These are phyloP conservation scores for Ormyrus thymus DNA, from an alignment of 2,888 invertebrate species.

Conservation along the genomic window DNA sequence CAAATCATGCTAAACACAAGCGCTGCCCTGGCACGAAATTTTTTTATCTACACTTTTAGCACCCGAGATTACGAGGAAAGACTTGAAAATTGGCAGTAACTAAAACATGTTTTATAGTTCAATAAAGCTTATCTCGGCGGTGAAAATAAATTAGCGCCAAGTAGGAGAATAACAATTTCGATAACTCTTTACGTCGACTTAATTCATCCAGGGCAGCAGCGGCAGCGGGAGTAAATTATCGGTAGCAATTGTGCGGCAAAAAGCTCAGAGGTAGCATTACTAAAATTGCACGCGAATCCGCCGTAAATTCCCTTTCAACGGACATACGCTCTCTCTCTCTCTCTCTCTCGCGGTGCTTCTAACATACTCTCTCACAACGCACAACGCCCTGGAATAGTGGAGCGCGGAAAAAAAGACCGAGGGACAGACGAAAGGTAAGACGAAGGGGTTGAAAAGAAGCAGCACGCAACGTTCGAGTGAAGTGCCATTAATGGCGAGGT, in stretches of 20 bases:
- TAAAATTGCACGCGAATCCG: constrained; percentile 51
- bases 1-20: too few relatives aligned
- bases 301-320: constrained; percentile 49
- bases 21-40: too few relatives aligned
- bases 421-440: constrained; percentile 37
- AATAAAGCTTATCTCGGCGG: too few relatives aligned
- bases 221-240: constrained; percentile 35
- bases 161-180: constrained; percentile 15
- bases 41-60: too few relatives aligned
- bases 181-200: constrained; percentile 22
- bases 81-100: too few relatives aligned
- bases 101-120: too few relatives aligned
- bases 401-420: constrained; percentile 5
- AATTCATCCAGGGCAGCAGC: constrained; percentile 26
- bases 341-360: not conserved
- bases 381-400: constrained; percentile 9
- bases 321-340: not conserved
- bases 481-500: constrained; percentile 68
- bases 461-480: constrained; percentile 56
- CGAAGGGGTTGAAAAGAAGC: constrained; percentile 49
- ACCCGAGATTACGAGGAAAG: too few relatives aligned
- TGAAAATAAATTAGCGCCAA: too few relatives aligned
- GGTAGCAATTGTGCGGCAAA: constrained; percentile 32
- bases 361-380: constrained; percentile 1
- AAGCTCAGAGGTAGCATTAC: constrained; percentile 30